Percentiles rank a stretch among this genome's conserved stretches.
phyloP scores from a whole-genome alignment of 2,797 vertebrate genomes.

The Rhabdomys pumilio region DNA sequence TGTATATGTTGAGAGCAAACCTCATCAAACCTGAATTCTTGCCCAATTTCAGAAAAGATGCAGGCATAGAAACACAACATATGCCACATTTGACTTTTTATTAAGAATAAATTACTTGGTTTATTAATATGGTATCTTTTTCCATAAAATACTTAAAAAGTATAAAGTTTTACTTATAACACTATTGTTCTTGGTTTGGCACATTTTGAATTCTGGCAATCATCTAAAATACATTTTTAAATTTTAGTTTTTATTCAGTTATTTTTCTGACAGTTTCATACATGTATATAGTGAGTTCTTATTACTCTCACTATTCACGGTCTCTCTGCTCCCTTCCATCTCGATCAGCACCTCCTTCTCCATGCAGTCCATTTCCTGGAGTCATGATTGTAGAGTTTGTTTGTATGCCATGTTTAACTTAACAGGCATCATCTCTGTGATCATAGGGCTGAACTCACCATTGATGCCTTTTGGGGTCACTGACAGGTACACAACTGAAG shows the following conservation, averaged over 20 bases:
- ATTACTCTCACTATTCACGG: background rate
- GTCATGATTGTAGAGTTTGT: background rate
- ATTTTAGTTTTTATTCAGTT: background rate
- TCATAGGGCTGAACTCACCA: background rate
- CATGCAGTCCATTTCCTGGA: background rate
- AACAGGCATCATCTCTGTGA: background rate
- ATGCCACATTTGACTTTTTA: background rate
- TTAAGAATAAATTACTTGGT: background rate
- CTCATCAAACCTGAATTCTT: background rate
- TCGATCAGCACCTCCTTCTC: background rate
- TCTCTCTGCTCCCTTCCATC: background rate
- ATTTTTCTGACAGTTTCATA: background rate
- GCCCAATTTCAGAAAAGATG: background rate
- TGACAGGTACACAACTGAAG: background rate
- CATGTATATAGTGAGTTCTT: background rate
- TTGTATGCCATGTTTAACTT: background rate
- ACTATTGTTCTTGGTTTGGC: background rate
- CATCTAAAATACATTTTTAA: background rate
- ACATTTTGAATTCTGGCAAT: background rate
- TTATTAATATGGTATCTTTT: background rate
- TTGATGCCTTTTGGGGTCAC: too few relatives aligned
- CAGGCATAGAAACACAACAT: background rate
- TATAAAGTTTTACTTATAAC: background rate
- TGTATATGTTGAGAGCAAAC: background rate
- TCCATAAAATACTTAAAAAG: background rate